Conservation (phyloP, 2,113 vertebrate genomes). For the Procavia capensis region DNA sequence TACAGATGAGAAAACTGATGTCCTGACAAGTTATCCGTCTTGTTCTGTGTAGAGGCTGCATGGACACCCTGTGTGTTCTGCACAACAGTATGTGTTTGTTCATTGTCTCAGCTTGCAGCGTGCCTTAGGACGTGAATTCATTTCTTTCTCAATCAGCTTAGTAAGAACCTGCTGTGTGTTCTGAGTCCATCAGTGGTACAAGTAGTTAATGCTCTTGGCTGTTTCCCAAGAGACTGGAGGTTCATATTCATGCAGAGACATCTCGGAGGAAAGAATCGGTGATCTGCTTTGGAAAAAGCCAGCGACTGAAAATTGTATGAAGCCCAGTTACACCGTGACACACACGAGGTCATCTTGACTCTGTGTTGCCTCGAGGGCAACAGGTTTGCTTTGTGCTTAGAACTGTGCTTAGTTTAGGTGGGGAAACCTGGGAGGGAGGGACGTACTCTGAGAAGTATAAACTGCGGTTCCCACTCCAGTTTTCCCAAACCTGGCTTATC, state of each 20-base stretch:
- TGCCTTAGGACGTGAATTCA: background rate
- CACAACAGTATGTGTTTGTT: background rate
- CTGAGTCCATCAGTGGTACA: background rate
- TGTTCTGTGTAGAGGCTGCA: background rate
- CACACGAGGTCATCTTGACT: background rate
- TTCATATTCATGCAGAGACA: background rate
- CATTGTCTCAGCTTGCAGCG: fast-evolving
- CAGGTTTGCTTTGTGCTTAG: background rate
- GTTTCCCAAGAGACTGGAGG: background rate
- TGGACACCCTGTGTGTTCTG: background rate
- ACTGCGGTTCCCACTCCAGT: background rate
- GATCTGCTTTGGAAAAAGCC: background rate
- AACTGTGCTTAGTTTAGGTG: background rate
- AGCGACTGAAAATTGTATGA: background rate
- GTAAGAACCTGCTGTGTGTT: background rate
- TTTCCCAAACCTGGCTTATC: background rate
- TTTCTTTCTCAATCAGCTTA: background rate
- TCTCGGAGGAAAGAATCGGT: background rate
- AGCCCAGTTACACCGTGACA: background rate
- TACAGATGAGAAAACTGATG: background rate
- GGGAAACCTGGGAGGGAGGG: background rate
- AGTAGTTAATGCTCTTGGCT: background rate
- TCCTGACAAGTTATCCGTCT: background rate
- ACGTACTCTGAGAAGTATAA: background rate
- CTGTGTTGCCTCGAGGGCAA: background rate